Evolutionary conservation across 2,888 invertebrate species (phyloP).

Genomic region (Rhingia rostrata): DNA sequence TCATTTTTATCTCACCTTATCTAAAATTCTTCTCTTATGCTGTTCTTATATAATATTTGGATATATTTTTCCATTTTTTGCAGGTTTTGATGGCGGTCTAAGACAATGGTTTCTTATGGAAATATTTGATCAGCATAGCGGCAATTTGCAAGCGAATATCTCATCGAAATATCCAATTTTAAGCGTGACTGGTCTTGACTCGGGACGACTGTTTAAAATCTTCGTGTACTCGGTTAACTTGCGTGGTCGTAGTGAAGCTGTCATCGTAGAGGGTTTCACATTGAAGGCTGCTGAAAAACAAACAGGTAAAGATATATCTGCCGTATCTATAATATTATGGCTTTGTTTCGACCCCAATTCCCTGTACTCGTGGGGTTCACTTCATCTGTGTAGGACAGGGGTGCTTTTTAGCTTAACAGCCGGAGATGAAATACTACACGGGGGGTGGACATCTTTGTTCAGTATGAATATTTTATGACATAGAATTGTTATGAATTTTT

Average conservation of each 20-base stretch:
- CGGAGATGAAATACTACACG: slow-evolving; percentile 30
- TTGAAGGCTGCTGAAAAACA: slow-evolving; percentile 90
- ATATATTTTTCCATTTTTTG: slow-evolving; percentile 36
- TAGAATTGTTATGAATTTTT: slow-evolving; percentile 74
- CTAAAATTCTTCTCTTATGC: slow-evolving; percentile 37
- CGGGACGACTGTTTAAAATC: slow-evolving; percentile 90
- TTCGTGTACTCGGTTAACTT: slow-evolving; percentile 92
- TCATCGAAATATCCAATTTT: slow-evolving; percentile 89
- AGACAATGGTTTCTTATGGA: slow-evolving; percentile 89
- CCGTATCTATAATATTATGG: slow-evolving; percentile 1
- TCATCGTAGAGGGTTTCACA: slow-evolving; percentile 88
- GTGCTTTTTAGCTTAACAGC: slow-evolving; percentile 23
- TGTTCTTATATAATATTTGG: slow-evolving; percentile 1
- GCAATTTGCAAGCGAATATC: slow-evolving; percentile 86
- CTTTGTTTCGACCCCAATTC: slow-evolving; percentile 2
- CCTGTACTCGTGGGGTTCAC: slow-evolving; percentile 17
- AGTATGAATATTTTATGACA: slow-evolving; percentile 75
- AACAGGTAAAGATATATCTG: slow-evolving; percentile 85
- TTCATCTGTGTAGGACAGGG: background rate
- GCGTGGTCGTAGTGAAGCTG: slow-evolving; percentile 90
- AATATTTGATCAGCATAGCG: slow-evolving; percentile 87
- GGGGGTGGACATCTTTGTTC: slow-evolving; percentile 36
- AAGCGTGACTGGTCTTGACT: slow-evolving; percentile 89
- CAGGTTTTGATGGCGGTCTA: slow-evolving; percentile 90
- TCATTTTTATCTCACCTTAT: slow-evolving; percentile 53